Conservation (phyloP, 2,888 invertebrate species). For the Cistogaster globosa region DNA sequence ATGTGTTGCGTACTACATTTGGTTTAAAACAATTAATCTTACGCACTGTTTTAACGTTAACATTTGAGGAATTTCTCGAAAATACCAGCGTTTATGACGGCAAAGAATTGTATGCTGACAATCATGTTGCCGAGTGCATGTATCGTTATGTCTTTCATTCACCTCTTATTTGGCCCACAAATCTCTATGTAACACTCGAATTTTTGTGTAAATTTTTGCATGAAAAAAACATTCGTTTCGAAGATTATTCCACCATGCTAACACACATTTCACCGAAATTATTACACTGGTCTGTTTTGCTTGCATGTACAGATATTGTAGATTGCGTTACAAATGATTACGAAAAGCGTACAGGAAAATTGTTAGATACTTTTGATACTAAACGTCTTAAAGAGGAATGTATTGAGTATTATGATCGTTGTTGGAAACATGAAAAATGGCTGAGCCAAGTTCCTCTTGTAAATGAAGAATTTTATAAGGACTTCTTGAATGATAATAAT, state of each 20-base stretch:
- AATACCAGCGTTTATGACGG: constrained; percentile 50
- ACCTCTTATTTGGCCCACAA: constrained; percentile 56
- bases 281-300: constrained; percentile 55
- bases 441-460: constrained; percentile 12
- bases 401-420: constrained; percentile 63
- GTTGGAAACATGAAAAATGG: constrained; percentile 67
- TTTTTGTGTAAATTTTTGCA: constrained; percentile 51
- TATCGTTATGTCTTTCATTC: constrained; percentile 55
- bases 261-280: constrained; percentile 65
- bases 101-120: constrained; percentile 36
- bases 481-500: background rate
- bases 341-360: constrained; percentile 40
- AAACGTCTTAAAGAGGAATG: constrained; percentile 36
- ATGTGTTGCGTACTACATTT: constrained; percentile 52
- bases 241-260: constrained; percentile 50
- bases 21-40: constrained; percentile 63
- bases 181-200: constrained; percentile 49
- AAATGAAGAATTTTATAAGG: constrained; percentile 27
- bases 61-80: constrained; percentile 54
- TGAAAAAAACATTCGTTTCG: constrained; percentile 31
- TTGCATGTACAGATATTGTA: constrained; percentile 56
- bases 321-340: constrained; percentile 55
- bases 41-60: constrained; percentile 35
- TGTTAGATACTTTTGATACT: constrained; percentile 33
- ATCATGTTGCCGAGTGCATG: constrained; percentile 31